Evolutionary conservation across 1,140 invertebrate genomes (phyloP), one percentile per base, ranked within the genome.

Genomic region (Trichomalopsis sarcophagae): DNA sequence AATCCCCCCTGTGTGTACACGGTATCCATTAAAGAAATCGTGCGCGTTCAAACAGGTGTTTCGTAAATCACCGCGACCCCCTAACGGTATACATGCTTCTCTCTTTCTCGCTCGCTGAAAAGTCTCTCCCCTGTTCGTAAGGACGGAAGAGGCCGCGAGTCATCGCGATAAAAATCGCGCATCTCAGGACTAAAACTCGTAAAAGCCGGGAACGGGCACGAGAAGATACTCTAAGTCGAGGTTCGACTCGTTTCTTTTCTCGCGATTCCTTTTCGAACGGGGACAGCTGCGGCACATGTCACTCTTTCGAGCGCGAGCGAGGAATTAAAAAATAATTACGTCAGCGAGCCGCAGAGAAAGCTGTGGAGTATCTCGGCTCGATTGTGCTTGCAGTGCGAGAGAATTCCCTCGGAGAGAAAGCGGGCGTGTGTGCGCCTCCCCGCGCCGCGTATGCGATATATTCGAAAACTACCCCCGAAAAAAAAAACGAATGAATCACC

Each of bases 11-110:
- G 21, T 17, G 4, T 9, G 17, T 44, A 55, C 50, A 7, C 55
- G 33, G 3, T 76, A 40, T 33, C 33, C 74, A 76, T 76, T 76
- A 76, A 76, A 76, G 74, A 76, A 76, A 76, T 33, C 55, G 55
- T 17, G 17, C 17, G 21, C 55, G 55, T 62, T 62, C 40, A n/a
- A 79, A 79, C 77, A 79, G 77, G 77, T 81, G 66, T 50, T 82
- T 62, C 47, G 81, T 82, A 62, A 74, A 82, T 74, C 71, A 79
- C n/a, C n/a, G 21, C 55, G 77, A 68, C 40, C 75, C 75, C 75
- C 77, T 79, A 79, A 79, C 77, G 77, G 77, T 79, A 2, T 50
- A 44, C 40, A 44, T 44, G 55, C 21, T 62, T 62, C 17, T 62
- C 17, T 62, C 55, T 62, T n/a, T 21, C 17, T 17, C 13, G 14